Evolutionary conservation across 2,888 invertebrate genomes (phyloP).

Genomic region (Chloromyia formosa): DNA sequence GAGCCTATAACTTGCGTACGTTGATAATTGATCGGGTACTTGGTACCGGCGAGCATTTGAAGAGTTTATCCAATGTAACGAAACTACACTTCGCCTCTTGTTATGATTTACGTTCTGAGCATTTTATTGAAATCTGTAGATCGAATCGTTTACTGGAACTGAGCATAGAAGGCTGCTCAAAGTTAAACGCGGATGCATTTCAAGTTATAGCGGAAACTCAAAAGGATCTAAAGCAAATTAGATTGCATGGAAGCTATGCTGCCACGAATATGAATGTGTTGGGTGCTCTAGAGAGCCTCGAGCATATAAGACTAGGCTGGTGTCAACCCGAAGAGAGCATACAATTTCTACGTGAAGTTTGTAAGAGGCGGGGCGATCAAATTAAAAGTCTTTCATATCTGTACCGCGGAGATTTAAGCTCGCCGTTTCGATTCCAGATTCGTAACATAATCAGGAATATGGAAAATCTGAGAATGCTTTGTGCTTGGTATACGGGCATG

Average conservation of each 20-base stretch:
- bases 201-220: slow-evolving; percentile 9
- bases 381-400: neutral
- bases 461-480: neutral
- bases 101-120: neutral
- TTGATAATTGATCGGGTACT: no score
- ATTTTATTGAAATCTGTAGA: neutral
- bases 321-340: neutral
- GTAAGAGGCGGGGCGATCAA: neutral
- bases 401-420: neutral
- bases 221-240: neutral
- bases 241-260: neutral
- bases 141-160: neutral
- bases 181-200: neutral
- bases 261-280: slow-evolving; percentile 1
- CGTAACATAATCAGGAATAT: neutral
- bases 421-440: neutral
- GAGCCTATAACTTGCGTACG: neutral
- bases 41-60: neutral
- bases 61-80: neutral
- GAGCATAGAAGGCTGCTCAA: neutral
- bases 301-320: neutral
- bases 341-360: neutral
- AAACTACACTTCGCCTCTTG: neutral
- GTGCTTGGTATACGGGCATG: neutral
- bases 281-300: neutral